Conservation (phyloP, 2,888 invertebrate species). For the Mycalesis mineus region DNA sequence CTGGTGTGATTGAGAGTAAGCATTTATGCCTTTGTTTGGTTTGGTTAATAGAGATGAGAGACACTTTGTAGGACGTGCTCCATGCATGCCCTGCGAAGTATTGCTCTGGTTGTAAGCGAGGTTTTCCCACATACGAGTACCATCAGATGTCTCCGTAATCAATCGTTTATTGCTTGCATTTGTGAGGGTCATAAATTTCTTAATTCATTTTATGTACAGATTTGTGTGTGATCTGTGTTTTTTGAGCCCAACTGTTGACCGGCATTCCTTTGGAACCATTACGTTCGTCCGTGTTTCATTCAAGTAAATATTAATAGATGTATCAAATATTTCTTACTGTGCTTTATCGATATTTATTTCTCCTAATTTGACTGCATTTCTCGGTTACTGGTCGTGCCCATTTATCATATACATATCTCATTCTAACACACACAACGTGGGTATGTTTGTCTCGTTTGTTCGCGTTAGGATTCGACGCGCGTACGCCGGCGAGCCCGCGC, state of each 20-base stretch:
- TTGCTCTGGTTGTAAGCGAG: too few relatives aligned
- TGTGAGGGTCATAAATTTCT: too few relatives aligned
- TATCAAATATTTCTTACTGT: conserved; percentile 43
- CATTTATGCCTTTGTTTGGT: too few relatives aligned
- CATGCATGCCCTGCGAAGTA: too few relatives aligned
- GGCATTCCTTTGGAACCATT: conserved; percentile 5
- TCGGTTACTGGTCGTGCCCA: conserved; percentile 56
- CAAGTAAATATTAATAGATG: conserved; percentile 16
- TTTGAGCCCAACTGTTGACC: conserved; percentile 3
- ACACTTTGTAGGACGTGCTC: too few relatives aligned
- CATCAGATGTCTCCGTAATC: too few relatives aligned
- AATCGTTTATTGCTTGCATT: too few relatives aligned
- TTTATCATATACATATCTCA: conserved; percentile 53
- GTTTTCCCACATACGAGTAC: too few relatives aligned
- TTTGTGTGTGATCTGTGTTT: too few relatives aligned
- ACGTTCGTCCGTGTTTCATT: conserved; percentile 25
- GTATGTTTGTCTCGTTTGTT: conserved; percentile 42
- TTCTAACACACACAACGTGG: conserved; percentile 29
- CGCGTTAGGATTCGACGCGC: conserved; percentile 58
- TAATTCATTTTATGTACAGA: too few relatives aligned
- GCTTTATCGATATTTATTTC: conserved; percentile 63
- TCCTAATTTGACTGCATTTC: conserved; percentile 74
- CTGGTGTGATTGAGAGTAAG: too few relatives aligned
- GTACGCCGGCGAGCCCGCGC: conserved; percentile 59
- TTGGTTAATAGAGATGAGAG: too few relatives aligned